A percentile compares a stretch with the other conserved stretches of the same genome.
Evolutionary conservation across 2,888 invertebrate species (phyloP).

Genomic region (Conchocele bisecta): DNA sequence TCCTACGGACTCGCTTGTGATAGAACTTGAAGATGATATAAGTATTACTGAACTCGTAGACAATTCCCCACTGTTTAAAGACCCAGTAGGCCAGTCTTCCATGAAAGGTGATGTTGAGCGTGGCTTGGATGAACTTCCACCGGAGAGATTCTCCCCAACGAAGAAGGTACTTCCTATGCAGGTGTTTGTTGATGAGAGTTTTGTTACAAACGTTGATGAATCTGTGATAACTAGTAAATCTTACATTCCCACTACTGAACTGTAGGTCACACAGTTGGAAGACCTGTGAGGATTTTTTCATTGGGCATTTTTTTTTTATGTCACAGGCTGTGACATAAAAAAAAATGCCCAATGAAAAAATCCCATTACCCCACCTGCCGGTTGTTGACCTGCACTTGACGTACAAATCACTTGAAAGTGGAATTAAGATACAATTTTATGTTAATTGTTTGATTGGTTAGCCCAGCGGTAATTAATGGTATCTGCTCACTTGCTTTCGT

Average conservation of each 20-base stretch:
- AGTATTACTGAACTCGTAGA: conserved; percentile 50
- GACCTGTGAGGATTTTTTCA: too few species aligned
- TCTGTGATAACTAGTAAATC: conserved; percentile 30
- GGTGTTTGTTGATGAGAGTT: conserved; percentile 61
- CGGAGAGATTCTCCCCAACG: conserved; percentile 43
- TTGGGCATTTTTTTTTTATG: too few species aligned
- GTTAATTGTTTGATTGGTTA: too few species aligned
- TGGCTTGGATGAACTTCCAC: conserved; percentile 30
- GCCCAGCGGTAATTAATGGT: too few species aligned
- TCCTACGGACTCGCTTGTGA: conserved; percentile 45
- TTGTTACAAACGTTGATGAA: conserved; percentile 58
- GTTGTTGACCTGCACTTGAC: too few species aligned
- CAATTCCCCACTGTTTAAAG: conserved; percentile 28
- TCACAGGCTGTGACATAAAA: too few species aligned
- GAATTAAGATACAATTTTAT: too few species aligned
- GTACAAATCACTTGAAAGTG: too few species aligned
- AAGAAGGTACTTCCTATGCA: conserved; percentile 61
- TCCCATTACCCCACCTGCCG: too few species aligned
- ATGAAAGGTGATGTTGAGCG: conserved; percentile 32
- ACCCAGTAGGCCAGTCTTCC: not conserved
- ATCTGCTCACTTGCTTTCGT: too few species aligned
- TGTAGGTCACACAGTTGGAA: too few species aligned
- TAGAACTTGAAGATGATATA: conserved; percentile 58
- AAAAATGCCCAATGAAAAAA: too few species aligned
- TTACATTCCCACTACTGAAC: conserved; percentile 24